phyloP scores from a whole-genome alignment of 1,140 invertebrate species.

The Drosophila azteca region DNA sequence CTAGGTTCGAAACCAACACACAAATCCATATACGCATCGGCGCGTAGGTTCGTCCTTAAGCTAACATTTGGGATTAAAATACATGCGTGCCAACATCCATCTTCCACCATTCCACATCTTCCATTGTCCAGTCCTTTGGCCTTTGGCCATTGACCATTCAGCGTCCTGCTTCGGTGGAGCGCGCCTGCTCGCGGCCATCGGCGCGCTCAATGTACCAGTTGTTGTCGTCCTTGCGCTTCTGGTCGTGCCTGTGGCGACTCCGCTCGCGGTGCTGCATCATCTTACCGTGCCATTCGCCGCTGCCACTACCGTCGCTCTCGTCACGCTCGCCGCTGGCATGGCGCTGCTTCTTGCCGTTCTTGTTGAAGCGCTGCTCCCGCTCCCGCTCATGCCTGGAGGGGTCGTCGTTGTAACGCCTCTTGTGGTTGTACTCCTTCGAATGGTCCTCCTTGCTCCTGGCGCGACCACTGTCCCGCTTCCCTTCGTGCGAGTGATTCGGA shows the following conservation, averaged over 20 bases:
- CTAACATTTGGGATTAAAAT: slow-evolving; percentile 40
- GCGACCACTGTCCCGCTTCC: slow-evolving; percentile 2
- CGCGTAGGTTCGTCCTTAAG: slow-evolving; percentile 36
- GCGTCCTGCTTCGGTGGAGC: slow-evolving; percentile 46
- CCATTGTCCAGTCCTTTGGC: too few species aligned
- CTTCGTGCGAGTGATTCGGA: slow-evolving; percentile 14
- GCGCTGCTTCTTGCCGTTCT: slow-evolving; percentile 7
- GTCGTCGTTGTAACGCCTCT: slow-evolving; percentile 23
- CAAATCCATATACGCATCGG: slow-evolving; percentile 14
- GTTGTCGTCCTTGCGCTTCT: slow-evolving; percentile 53
- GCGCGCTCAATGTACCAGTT: slow-evolving; percentile 79
- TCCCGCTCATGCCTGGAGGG: slow-evolving; percentile 9
- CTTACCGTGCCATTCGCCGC: slow-evolving; percentile 72
- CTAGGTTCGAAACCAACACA: slow-evolving; percentile 31
- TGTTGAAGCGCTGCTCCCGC: slow-evolving; percentile 11
- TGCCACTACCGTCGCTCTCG: slow-evolving; percentile 43
- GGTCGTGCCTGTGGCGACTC: slow-evolving; percentile 52
- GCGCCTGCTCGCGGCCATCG: slow-evolving; percentile 61
- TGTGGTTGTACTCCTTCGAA: slow-evolving; percentile 29
- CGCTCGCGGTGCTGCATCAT: slow-evolving; percentile 75
- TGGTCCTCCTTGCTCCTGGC: slow-evolving; percentile 23
- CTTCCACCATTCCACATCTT: not conserved
- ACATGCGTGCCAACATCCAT: not conserved
- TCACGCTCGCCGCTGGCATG: slow-evolving; percentile 4
- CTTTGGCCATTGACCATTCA: too few species aligned